Percentiles rank a stretch among this genome's conserved stretches.
phyloP scores from a whole-genome alignment of 2,888 invertebrate species.

The Orthosia gracilis region DNA sequence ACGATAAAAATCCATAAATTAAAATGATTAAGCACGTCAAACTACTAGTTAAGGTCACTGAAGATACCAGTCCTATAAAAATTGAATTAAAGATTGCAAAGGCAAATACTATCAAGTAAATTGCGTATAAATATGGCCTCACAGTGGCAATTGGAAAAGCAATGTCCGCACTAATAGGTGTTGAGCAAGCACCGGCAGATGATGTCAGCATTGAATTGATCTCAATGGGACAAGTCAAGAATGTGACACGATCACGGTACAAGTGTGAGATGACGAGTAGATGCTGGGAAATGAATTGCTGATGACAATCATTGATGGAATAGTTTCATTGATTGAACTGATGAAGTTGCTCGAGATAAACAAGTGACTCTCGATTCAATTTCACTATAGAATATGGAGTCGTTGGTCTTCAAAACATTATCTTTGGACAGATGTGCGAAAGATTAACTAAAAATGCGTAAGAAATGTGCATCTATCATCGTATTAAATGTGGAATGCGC shows the following conservation, averaged over 20 bases:
- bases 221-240: slow-evolving; percentile 72
- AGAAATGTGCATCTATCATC: background rate
- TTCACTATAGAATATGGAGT: background rate
- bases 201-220: slow-evolving; percentile 81
- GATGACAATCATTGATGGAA: slow-evolving; percentile 42
- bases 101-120: slow-evolving; percentile 46
- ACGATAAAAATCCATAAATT: background rate
- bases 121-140: slow-evolving; percentile 70
- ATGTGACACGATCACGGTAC: slow-evolving; percentile 70
- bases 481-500: background rate
- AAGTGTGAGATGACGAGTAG: slow-evolving; percentile 43
- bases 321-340: slow-evolving; percentile 35
- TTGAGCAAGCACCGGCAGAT: slow-evolving; percentile 72
- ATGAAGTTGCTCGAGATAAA: slow-evolving; percentile 19
- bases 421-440: background rate
- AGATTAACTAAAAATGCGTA: background rate
- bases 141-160: slow-evolving; percentile 69
- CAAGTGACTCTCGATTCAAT: slow-evolving; percentile 7
- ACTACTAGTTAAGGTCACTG: background rate
- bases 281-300: slow-evolving; percentile 46
- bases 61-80: slow-evolving; percentile 42
- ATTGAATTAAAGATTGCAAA: slow-evolving; percentile 46
- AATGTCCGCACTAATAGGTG: slow-evolving; percentile 70
- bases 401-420: background rate
- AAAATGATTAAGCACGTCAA: background rate